These are phyloP conservation scores for Brevimyrus niger DNA, from an alignment of 2,113 vertebrate species.

Conservation along the genomic window DNA sequence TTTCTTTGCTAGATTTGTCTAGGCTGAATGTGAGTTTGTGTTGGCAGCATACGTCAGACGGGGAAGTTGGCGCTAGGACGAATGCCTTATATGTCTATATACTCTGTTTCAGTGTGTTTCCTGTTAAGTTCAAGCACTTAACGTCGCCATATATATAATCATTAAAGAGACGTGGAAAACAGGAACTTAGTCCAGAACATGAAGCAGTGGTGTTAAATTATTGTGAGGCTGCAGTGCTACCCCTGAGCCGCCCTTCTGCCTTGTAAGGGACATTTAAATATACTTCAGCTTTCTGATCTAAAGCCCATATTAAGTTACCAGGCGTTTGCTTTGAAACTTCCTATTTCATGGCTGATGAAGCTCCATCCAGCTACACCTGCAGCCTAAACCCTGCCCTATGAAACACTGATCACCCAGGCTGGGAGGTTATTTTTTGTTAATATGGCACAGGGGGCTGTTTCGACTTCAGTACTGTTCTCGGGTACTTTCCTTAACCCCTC, in stretches of 20 bases:
- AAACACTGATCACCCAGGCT: background rate
- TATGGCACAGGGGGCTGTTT: background rate
- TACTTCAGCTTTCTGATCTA: background rate
- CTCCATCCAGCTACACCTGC: background rate
- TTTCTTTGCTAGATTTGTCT: background rate
- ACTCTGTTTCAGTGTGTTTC: background rate
- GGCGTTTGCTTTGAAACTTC: background rate
- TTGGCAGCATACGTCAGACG: background rate
- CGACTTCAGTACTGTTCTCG: background rate
- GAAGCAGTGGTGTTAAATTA: background rate
- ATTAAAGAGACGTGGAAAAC: background rate
- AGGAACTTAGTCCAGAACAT: background rate
- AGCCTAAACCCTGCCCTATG: background rate
- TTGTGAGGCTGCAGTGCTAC: background rate
- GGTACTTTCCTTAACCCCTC: constrained; percentile 60
- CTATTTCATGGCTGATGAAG: background rate
- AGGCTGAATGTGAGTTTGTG: background rate
- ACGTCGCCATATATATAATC: background rate
- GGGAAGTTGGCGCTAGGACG: constrained; percentile 14
- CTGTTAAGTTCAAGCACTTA: background rate
- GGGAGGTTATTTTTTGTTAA: background rate
- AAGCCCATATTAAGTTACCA: background rate
- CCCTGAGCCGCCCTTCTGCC: background rate
- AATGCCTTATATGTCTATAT: constrained; percentile 28
- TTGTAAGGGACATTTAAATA: background rate